Conservation (phyloP, 2,888 invertebrate species). For the Diloba caeruleocephala region DNA sequence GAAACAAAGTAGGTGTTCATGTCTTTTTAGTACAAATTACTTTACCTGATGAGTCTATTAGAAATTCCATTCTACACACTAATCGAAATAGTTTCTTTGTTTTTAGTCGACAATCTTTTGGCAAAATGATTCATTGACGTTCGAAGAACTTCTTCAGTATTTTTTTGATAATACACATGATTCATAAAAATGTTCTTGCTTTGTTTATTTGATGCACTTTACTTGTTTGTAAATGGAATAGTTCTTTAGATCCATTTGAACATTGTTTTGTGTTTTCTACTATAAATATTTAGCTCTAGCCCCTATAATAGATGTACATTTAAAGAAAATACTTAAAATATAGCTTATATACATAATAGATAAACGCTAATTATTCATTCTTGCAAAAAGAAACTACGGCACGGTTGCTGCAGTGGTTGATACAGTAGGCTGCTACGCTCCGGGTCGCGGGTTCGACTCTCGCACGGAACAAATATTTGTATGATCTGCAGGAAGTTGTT, state of each 20-base stretch:
- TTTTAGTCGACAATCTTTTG: slow-evolving; percentile 15
- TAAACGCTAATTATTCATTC: no score
- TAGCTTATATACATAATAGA: no score
- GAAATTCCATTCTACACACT: slow-evolving; percentile 8
- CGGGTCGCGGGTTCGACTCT: no score
- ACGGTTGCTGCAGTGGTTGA: no score
- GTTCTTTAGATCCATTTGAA: background rate
- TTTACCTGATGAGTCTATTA: slow-evolving; percentile 4
- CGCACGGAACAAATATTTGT: no score
- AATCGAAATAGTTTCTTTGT: slow-evolving; percentile 18
- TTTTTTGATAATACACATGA: slow-evolving; percentile 22
- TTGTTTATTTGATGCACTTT: slow-evolving; percentile 21
- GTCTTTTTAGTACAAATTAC: background rate
- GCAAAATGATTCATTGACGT: slow-evolving; percentile 28
- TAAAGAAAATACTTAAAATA: no score
- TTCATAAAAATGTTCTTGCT: slow-evolving; percentile 19
- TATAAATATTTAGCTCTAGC: no score
- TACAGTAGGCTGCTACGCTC: no score
- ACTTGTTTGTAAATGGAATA: background rate
- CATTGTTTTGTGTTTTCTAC: background rate
- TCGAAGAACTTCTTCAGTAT: slow-evolving; percentile 20
- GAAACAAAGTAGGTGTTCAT: no score
- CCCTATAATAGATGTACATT: no score
- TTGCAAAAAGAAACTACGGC: no score
- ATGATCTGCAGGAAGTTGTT: no score